Evolutionary conservation across 2,797 vertebrate species (phyloP), one percentile per base, ranked within the genome.

Genomic region (Sebastolobus alascanus): DNA sequence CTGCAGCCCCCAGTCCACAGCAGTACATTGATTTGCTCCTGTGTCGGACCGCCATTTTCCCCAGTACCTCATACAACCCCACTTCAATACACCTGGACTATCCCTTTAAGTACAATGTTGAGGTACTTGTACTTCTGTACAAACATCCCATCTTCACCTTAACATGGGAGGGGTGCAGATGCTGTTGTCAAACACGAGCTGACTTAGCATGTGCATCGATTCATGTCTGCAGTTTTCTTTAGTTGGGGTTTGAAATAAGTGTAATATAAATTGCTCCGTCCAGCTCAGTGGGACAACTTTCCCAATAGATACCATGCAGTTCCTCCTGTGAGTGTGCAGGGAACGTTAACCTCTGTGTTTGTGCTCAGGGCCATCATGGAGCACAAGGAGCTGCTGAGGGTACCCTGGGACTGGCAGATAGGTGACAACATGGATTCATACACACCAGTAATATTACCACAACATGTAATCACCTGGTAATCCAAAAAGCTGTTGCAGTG

Each of bases 361-460:
- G 40, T 81, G 35, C 46, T 89, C 90, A 99, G 98, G 86, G 98
- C 98, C 86, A 97, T 99, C 84, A 97, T 98, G 97, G 98, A 99
- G 78, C 98, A 99, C 93, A 99, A 98, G 94, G 97, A 99, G 92
- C 94, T 99, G 77, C 91, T 99, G 92, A 98, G 95, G 93, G 97
- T 99, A 64, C 96, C 96, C 63, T 99, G 98, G 98, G 96, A 99
- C 67, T 99, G 98, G 98, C 97, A 98, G 91, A 98, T 99, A 94
- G 98, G 98, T 98, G 96, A 97, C 95, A 58, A 9, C 6, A 31
- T 60, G 11, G 10, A 35, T 11, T 69, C 58, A 37, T 9, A 40
- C 22, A 66, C 46, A 58, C 27, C 50, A 31, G 27, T 46, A 10
- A 69, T n/a, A 35, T 52, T 12, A 68, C 22, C 20, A 35, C 11